Conservation (phyloP, 2,113 vertebrate species). For the Ageneiosus marmoratus region DNA sequence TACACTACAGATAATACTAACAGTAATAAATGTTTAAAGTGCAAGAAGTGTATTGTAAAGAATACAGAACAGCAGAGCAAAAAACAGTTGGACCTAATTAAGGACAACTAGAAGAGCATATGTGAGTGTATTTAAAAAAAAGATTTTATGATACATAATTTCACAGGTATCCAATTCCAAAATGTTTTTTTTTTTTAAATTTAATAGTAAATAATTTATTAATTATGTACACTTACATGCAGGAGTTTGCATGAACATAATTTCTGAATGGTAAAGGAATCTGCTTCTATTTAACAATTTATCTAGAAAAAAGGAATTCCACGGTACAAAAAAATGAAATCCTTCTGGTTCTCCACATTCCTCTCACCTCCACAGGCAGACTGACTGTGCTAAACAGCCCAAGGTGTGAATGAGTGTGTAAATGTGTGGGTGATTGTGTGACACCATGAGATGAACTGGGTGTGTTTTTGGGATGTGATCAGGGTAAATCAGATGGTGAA, state of each 20-base stretch:
- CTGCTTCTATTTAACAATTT: neutral
- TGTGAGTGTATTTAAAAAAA: neutral
- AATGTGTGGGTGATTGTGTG: neutral
- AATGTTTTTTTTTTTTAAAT: no score
- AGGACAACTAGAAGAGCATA: neutral
- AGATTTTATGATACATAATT: neutral
- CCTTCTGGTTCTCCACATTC: neutral
- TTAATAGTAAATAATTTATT: neutral
- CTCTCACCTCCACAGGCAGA: neutral
- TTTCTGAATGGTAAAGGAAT: no score
- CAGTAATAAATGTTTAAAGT: neutral
- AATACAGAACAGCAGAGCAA: neutral
- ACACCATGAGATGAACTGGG: no score
- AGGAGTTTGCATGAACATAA: neutral
- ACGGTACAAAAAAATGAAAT: neutral
- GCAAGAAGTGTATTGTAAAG: neutral
- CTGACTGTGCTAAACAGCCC: neutral
- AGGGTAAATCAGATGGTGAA: neutral
- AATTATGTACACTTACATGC: neutral
- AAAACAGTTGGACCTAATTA: neutral
- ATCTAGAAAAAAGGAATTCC: neutral
- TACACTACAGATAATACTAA: neutral
- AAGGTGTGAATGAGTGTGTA: neutral
- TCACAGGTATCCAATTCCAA: neutral
- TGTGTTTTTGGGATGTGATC: no score